Conservation (phyloP, 1,140 invertebrate genomes). For the Ceratoteleas bidentatus region DNA sequence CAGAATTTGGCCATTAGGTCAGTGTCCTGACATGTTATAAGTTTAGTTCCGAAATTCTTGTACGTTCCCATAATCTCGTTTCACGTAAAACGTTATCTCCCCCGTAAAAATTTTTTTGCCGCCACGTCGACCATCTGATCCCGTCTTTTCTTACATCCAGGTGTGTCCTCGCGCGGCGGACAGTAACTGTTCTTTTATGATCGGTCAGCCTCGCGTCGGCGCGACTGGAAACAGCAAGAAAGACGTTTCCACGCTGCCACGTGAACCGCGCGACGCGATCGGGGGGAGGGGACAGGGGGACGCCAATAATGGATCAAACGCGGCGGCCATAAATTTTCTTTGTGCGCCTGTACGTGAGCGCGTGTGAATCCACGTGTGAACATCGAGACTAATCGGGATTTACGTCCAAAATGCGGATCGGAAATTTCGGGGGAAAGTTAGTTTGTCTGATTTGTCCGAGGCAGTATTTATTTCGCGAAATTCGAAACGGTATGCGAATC, state of each 20-base stretch:
- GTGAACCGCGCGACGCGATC: constrained; percentile 49
- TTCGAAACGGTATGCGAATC: too few species aligned
- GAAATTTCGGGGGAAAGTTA: neutral
- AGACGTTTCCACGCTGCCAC: constrained; percentile 36
- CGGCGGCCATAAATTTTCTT: constrained; percentile 47
- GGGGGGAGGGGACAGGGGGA: constrained; percentile 9
- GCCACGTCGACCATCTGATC: constrained; percentile 28
- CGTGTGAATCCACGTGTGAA: constrained; percentile 29
- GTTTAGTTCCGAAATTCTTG: too few species aligned
- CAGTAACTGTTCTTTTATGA: constrained; percentile 62
- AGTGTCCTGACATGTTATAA: too few species aligned
- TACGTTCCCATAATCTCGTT: too few species aligned
- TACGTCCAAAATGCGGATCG: constrained; percentile 15
- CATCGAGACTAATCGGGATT: constrained; percentile 20
- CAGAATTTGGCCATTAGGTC: too few species aligned
- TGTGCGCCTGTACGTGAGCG: constrained; percentile 12
- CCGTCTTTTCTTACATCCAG: constrained; percentile 55
- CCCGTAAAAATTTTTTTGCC: too few species aligned
- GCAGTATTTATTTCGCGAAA: neutral
- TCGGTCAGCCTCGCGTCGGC: constrained; percentile 44
- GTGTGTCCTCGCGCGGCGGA: constrained; percentile 30
- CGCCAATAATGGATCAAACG: constrained; percentile 58
- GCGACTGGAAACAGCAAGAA: constrained; percentile 28
- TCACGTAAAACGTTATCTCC: too few species aligned
- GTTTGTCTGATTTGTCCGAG: too few species aligned